Conservation (phyloP, 1,140 invertebrate species). For the Phocides pigmalion region DNA sequence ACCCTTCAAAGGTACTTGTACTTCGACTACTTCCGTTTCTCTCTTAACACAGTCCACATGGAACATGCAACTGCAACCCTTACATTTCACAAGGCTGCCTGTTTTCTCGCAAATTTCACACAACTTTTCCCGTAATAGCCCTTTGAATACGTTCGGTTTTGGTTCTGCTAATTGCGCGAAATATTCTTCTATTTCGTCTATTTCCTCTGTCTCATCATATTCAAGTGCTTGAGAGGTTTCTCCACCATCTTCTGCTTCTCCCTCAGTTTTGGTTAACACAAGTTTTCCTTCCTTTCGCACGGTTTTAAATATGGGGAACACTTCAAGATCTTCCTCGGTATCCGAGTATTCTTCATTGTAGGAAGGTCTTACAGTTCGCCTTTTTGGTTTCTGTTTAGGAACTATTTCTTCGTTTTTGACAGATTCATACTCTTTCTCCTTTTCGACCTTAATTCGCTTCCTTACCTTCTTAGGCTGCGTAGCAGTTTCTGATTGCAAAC, state of each 20-base stretch:
- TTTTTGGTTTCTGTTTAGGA: slow-evolving; percentile 68
- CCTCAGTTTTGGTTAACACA: slow-evolving; percentile 1
- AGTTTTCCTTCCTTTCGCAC: slow-evolving; percentile 37
- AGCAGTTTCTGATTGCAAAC: slow-evolving; percentile 49
- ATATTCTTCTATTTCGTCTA: slow-evolving; percentile 63
- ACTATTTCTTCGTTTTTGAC: slow-evolving; percentile 36
- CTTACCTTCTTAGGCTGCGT: slow-evolving; percentile 49
- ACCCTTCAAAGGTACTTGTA: slow-evolving; percentile 46
- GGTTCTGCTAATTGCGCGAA: slow-evolving; percentile 62
- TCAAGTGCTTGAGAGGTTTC: slow-evolving; percentile 34
- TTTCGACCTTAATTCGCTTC: slow-evolving; percentile 56
- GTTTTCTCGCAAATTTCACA: slow-evolving; percentile 88
- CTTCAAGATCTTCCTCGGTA: slow-evolving; percentile 61
- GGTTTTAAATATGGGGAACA: slow-evolving; percentile 58
- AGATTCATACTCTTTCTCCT: slow-evolving; percentile 39
- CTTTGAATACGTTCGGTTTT: slow-evolving; percentile 86
- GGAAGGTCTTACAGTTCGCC: slow-evolving; percentile 56
- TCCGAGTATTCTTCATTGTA: slow-evolving; percentile 73
- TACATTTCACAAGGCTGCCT: slow-evolving; percentile 86
- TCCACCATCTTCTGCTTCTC: slow-evolving; percentile 21
- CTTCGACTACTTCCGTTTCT: slow-evolving; percentile 49
- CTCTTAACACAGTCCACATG: slow-evolving; percentile 81
- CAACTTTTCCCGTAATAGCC: slow-evolving; percentile 85
- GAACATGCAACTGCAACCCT: slow-evolving; percentile 84
- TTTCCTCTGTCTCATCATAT: slow-evolving; percentile 44